Percentiles rank a stretch among this genome's conserved stretches.
phyloP scores from a whole-genome alignment of 2,797 vertebrate species.

The Esox masquinongy region DNA sequence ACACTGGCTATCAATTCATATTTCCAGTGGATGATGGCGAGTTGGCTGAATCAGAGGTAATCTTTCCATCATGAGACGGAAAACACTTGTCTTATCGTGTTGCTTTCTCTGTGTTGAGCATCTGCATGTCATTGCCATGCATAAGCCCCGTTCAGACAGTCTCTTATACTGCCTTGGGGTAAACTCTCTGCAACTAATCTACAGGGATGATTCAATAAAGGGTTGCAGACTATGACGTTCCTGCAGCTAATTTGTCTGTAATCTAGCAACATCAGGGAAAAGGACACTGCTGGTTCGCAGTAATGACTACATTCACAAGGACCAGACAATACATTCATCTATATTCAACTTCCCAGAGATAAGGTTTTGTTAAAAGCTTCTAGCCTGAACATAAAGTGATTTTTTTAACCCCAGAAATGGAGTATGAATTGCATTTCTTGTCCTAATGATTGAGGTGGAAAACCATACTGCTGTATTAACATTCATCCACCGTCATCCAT shows the following conservation, averaged over 20 bases:
- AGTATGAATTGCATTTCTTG: neutral
- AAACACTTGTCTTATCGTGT: neutral
- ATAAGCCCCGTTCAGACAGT: neutral
- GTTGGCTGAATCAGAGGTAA: conserved; percentile 21
- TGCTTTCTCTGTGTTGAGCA: conserved; percentile 34
- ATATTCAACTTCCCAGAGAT: neutral
- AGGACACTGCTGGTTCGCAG: conserved; percentile 17
- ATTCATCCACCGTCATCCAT: no score
- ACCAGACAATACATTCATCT: conserved; percentile 25
- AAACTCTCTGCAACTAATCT: conserved; percentile 60
- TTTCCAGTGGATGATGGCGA: neutral
- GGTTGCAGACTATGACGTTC: conserved; percentile 48
- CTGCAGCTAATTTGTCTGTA: conserved; percentile 42
- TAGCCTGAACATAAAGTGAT: no score
- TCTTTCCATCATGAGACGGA: neutral
- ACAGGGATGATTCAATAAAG: conserved; percentile 51
- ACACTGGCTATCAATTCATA: neutral
- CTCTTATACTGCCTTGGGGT: conserved; percentile 36
- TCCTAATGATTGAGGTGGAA: no score
- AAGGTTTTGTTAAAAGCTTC: no score
- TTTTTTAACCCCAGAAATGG: no score
- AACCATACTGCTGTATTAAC: no score
- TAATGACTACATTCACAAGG: conserved; percentile 42
- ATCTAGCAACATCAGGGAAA: conserved; percentile 48
- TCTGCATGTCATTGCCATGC: conserved; percentile 13